Evolutionary conservation across 2,113 vertebrate genomes (phyloP).

Genomic region (Tragelaphus imberbis): DNA sequence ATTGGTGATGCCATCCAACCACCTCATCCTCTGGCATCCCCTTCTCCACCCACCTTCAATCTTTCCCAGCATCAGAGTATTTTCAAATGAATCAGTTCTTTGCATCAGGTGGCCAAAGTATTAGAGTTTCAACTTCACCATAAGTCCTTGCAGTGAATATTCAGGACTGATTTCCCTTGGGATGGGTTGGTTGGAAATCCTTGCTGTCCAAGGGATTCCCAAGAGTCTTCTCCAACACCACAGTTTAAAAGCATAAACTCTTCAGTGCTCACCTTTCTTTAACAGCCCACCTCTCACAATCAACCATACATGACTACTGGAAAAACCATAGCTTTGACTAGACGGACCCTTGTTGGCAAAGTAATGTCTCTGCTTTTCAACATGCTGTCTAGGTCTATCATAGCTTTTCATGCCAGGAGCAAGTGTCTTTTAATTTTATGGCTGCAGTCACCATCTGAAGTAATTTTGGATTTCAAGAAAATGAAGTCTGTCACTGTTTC

Average conservation of each 20-base stretch:
- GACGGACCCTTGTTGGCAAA: not conserved
- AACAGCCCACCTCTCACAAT: not conserved
- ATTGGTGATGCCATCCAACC: not conserved
- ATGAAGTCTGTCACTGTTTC: not conserved
- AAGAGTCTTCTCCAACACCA: not conserved
- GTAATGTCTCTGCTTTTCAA: not conserved
- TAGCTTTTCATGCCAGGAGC: not conserved
- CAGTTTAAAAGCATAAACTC: not conserved
- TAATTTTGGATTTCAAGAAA: not conserved
- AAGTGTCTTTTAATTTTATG: not conserved
- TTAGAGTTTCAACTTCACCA: not conserved
- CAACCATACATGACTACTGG: not conserved
- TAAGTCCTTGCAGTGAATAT: not conserved
- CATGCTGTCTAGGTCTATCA: not conserved
- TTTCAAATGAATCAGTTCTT: not conserved
- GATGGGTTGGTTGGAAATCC: not conserved
- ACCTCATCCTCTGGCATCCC: not conserved
- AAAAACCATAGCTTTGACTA: not conserved
- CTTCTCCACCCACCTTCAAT: not conserved
- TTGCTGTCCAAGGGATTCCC: not conserved
- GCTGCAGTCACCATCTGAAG: not conserved
- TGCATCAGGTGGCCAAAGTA: not conserved
- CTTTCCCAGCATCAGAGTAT: accelerated
- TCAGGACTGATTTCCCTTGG: not conserved
- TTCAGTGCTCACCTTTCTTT: not conserved